phyloP scores from a whole-genome alignment of 2,797 vertebrate species.

The Clarias fuscus region DNA sequence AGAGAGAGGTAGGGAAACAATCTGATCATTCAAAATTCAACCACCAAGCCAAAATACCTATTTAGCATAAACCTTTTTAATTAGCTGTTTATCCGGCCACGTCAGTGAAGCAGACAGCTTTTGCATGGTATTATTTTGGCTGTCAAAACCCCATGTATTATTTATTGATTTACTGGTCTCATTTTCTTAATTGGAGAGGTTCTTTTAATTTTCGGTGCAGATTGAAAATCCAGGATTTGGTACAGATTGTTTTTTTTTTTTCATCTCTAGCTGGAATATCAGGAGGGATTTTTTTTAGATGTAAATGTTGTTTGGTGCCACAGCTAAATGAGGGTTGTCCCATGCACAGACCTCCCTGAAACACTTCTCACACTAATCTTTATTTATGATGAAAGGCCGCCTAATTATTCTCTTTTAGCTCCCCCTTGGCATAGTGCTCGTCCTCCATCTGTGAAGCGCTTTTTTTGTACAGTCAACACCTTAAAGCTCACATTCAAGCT shows the following conservation, averaged over 20 bases:
- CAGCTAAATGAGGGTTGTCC: conserved; percentile 22
- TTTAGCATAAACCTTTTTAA: conserved; percentile 46
- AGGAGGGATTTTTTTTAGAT: conserved; percentile 34
- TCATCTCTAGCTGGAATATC: background rate
- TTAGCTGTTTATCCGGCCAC: conserved; percentile 35
- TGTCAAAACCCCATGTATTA: conserved; percentile 44
- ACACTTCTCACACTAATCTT: conserved; percentile 31
- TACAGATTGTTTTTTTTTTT: background rate
- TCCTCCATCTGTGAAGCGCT: conserved; percentile 6
- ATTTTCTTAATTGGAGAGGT: conserved; percentile 44
- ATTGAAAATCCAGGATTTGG: conserved; percentile 9
- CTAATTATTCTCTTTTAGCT: conserved; percentile 38
- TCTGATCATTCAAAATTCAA: conserved; percentile 30
- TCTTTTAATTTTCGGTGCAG: conserved; percentile 16
- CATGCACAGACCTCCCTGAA: conserved; percentile 3
- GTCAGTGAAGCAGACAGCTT: conserved; percentile 28
- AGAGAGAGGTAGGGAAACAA: background rate
- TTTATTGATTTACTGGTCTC: conserved; percentile 43
- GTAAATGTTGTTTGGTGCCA: conserved; percentile 32
- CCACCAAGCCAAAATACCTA: conserved; percentile 38
- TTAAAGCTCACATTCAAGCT: background rate
- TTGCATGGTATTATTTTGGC: background rate
- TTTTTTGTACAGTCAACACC: conserved; percentile 3
- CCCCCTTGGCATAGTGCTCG: background rate
- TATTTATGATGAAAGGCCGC: conserved; percentile 44